These are phyloP conservation scores for Actinia equina DNA, from an alignment of 64 coral and sea anemone species.

Conservation along the genomic window DNA sequence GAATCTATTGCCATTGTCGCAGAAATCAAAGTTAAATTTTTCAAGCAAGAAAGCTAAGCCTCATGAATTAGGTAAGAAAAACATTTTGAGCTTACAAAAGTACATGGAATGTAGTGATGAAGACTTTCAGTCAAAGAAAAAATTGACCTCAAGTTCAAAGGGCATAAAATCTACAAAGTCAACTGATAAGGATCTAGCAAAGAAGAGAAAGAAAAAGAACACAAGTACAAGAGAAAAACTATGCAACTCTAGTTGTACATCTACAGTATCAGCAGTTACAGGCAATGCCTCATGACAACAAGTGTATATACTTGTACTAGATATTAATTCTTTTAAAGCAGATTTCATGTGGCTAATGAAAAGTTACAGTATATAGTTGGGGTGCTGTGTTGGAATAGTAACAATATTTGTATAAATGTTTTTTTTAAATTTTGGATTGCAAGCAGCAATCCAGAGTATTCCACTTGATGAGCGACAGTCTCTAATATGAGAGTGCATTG, in stretches of 20 bases:
- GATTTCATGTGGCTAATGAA: too few species aligned
- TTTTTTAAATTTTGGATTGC: too few species aligned
- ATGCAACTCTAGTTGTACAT: neutral
- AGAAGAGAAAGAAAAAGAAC: neutral
- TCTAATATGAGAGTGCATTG: too few species aligned
- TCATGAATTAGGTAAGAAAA: neutral
- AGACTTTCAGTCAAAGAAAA: conserved; percentile 14
- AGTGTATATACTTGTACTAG: neutral
- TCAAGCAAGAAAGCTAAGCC: neutral
- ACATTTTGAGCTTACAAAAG: neutral
- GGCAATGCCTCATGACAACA: neutral
- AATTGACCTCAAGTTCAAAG: neutral
- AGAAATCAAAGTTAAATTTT: neutral
- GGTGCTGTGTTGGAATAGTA: too few species aligned
- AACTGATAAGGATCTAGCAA: neutral
- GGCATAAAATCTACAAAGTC: neutral
- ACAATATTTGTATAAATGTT: too few species aligned
- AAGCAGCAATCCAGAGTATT: too few species aligned
- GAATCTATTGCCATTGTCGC: neutral
- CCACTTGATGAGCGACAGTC: too few species aligned
- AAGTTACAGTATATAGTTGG: too few species aligned
- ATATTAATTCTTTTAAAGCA: too few species aligned
- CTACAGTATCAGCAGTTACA: neutral
- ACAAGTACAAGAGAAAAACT: neutral
- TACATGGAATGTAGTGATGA: conserved; percentile 12